phyloP scores from a whole-genome alignment of 2,888 invertebrate species.

The Candidula unifasciata region DNA sequence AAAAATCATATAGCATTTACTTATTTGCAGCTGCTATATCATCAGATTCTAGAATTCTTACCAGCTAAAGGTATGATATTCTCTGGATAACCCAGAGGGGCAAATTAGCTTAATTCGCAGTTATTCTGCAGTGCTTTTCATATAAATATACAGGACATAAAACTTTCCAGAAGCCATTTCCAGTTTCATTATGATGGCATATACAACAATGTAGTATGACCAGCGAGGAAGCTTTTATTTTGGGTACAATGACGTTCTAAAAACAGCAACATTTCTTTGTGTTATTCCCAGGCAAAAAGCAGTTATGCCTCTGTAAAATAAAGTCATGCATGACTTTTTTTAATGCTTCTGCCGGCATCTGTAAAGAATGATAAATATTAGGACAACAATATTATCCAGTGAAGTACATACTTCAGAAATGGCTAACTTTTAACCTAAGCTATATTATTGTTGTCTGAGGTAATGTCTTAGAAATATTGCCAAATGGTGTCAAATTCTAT shows the following conservation, averaged over 20 bases:
- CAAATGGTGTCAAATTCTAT: too few relatives aligned
- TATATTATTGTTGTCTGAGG: neutral
- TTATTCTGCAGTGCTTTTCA: neutral
- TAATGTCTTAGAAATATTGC: neutral
- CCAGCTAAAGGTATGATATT: too few relatives aligned
- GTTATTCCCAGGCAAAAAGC: neutral
- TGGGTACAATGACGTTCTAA: too few relatives aligned
- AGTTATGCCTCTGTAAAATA: neutral
- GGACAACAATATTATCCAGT: neutral
- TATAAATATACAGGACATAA: neutral
- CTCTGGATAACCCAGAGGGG: neutral
- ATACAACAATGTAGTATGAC: neutral
- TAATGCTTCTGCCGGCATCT: neutral
- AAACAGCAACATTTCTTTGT: neutral
- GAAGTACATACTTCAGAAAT: neutral
- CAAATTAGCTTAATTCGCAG: neutral
- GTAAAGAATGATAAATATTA: constrained; percentile 15
- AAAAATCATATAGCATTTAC: neutral
- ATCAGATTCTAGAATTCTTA: neutral
- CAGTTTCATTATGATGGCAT: constrained; percentile 17
- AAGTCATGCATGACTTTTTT: constrained; percentile 5
- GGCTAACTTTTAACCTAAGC: neutral
- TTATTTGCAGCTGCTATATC: neutral
- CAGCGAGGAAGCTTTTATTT: too few relatives aligned
- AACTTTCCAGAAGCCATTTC: neutral